Evolutionary conservation across 1,140 invertebrate species (phyloP).

Genomic region (Apis mellifera): DNA sequence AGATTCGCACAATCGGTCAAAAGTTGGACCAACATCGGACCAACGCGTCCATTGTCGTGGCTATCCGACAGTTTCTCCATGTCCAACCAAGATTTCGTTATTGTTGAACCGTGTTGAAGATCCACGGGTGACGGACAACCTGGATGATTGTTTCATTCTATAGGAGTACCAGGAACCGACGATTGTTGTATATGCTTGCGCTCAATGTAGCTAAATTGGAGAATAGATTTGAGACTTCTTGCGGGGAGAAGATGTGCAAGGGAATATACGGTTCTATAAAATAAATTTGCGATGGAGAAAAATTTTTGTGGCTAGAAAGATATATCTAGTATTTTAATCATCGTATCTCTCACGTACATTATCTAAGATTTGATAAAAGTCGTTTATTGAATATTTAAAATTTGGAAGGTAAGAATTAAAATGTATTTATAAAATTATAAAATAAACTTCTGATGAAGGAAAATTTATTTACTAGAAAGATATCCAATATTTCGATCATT

Average conservation of each 20-base stretch:
- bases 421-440: too few relatives aligned
- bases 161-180: background rate
- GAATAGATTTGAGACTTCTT: constrained; percentile 5
- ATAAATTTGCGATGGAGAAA: too few relatives aligned
- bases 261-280: too few relatives aligned
- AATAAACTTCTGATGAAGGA: too few relatives aligned
- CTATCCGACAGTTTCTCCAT: constrained; percentile 41
- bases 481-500: too few relatives aligned
- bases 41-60: constrained; percentile 56
- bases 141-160: constrained; percentile 51
- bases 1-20: constrained; percentile 72
- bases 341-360: too few relatives aligned
- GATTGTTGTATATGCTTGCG: background rate
- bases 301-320: too few relatives aligned
- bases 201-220: constrained; percentile 60
- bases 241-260: constrained; percentile 48
- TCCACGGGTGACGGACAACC: constrained; percentile 19
- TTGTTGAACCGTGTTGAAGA: constrained; percentile 24
- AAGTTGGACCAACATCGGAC: constrained; percentile 74
- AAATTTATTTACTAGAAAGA: too few relatives aligned
- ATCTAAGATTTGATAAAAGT: too few relatives aligned
- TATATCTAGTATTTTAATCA: too few relatives aligned
- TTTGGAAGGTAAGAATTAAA: too few relatives aligned
- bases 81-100: background rate
- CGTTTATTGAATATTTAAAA: too few relatives aligned